Conservation (phyloP, 2,797 vertebrate species). For the Sebastes itinus region DNA sequence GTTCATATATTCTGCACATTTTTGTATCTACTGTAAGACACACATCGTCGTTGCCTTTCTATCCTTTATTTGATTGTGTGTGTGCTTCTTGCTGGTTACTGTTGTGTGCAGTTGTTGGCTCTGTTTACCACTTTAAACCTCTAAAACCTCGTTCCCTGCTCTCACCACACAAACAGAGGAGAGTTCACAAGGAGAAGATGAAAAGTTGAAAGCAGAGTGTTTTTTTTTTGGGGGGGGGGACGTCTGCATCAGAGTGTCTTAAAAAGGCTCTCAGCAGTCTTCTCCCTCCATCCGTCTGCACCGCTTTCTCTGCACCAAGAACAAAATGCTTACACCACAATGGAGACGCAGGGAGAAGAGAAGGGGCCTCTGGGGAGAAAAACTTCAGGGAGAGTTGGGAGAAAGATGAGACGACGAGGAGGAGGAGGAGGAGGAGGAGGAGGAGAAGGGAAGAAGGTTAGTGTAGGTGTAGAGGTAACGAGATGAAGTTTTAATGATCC, state of each 20-base stretch:
- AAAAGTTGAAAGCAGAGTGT: slow-evolving; percentile 31
- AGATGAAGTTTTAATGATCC: slow-evolving; percentile 74
- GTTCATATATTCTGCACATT: neutral
- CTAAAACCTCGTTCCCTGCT: slow-evolving; percentile 11
- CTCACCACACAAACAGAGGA: slow-evolving; percentile 16
- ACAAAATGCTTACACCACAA: slow-evolving; percentile 72
- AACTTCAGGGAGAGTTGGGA: slow-evolving; percentile 68
- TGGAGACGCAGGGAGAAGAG: slow-evolving; percentile 45
- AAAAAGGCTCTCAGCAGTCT: slow-evolving; percentile 44
- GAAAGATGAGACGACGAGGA: slow-evolving; percentile 59
- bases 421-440: slow-evolving; percentile 37
- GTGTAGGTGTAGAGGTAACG: slow-evolving; percentile 66
- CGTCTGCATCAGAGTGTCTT: slow-evolving; percentile 41
- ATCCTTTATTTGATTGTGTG: neutral
- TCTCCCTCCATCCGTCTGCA: slow-evolving; percentile 34
- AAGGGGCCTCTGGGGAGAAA: slow-evolving; percentile 59
- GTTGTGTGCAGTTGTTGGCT: neutral
- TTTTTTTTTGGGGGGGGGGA: neutral
- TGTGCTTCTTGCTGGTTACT: neutral
- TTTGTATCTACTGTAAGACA: neutral
- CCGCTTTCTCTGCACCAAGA: slow-evolving; percentile 62
- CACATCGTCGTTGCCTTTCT: neutral
- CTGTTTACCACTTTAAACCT: slow-evolving; percentile 35
- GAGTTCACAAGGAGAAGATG: slow-evolving; percentile 40
- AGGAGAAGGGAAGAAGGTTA: slow-evolving; percentile 56